A percentile compares a stretch with the other conserved stretches of the same genome.
phyloP scores from a whole-genome alignment of 2,113 vertebrate species.

The Agelaius phoeniceus region DNA sequence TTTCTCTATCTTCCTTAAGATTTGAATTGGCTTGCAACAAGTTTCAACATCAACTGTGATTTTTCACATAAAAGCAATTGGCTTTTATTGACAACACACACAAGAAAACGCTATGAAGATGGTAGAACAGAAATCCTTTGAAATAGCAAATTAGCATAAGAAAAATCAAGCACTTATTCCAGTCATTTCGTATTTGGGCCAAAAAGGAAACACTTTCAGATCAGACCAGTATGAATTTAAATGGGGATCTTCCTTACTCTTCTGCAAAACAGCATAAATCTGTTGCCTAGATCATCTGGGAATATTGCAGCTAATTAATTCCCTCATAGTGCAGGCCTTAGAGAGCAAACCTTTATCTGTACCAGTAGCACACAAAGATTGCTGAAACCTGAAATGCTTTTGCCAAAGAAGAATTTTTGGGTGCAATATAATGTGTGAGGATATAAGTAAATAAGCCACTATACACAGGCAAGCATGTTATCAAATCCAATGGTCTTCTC shows the following conservation, averaged over 20 bases:
- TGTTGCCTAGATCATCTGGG: neutral
- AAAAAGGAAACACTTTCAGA: neutral
- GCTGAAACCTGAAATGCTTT: neutral
- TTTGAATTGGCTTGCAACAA: neutral
- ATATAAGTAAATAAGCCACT: neutral
- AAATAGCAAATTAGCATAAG: neutral
- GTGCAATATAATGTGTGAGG: neutral
- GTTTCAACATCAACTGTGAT: neutral
- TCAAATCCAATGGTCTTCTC: neutral
- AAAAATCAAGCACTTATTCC: neutral
- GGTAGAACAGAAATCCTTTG: neutral
- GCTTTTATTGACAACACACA: neutral
- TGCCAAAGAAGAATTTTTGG: neutral
- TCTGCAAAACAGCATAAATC: neutral
- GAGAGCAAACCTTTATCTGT: neutral
- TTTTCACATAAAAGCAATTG: neutral
- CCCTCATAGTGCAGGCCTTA: neutral
- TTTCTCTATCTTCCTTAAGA: neutral
- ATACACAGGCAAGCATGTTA: neutral
- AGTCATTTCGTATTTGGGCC: neutral
- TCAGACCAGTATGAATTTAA: neutral
- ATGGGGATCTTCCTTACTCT: neutral
- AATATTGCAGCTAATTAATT: neutral
- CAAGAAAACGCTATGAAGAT: neutral
- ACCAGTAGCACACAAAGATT: neutral